Evolutionary conservation across 2,113 vertebrate species (phyloP), one percentile per base, ranked within the genome.

Genomic region (Hypomesus transpacificus): DNA sequence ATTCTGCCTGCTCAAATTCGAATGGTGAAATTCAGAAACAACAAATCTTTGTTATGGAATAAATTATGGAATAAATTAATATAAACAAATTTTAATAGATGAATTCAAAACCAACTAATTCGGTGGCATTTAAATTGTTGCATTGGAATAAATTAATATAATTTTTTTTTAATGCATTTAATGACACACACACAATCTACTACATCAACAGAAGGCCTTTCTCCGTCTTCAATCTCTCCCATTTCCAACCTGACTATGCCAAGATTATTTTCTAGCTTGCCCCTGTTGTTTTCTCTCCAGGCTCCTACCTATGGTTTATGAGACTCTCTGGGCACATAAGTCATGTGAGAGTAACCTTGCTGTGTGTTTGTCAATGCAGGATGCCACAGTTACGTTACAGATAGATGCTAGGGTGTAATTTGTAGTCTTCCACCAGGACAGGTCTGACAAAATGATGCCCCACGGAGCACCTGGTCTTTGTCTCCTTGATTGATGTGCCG

Each of bases 401-500:
- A 79, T 61, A 46, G 51, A 82, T 56, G 46, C 71, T 61, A 63
- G 39, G 76, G 63, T 72, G 14, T 79, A 73, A 78, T 80, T 26
- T n/a, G 14, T 65, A 46, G 73, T 57, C 61, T 21, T 78, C 75
- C 68, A 70, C 70, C 70, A 39, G 75, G 68, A 77, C 78, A 67
- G 9, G 39, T 78, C 71, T 77, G 69, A 82, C 80, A 81, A 81
- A 85, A 71, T 70, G 68, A 81, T 39, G 69, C 68, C 70, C 82
- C 68, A 11, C 14, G 11, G 70, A 67, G 69, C 66, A 70, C 34
- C 75, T 71, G 53, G 67, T 83, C 67, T 78, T 84, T 82, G 84
- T 78, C 63, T 3, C 14, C 61, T 21, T 87, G 82, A 82, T 74
- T 31, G 74, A 84, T 83, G 79, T 71, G 76, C 70, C 7, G 53